These are phyloP conservation scores for Prosopocoilus inquinatus DNA, from an alignment of 2,888 invertebrate genomes.

Conservation along the genomic window DNA sequence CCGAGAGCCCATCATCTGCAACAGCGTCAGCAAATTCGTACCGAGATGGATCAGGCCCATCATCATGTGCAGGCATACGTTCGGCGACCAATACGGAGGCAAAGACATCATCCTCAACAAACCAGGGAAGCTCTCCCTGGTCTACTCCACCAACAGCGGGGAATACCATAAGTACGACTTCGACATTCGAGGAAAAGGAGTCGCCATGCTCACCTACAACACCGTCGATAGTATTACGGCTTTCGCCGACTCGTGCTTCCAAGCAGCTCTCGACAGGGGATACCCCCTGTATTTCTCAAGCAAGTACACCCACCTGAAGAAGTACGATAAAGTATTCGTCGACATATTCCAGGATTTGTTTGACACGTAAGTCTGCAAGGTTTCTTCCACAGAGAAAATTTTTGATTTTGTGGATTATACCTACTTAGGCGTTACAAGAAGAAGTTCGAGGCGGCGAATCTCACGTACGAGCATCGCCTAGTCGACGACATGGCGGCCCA, in stretches of 20 bases:
- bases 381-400: background rate
- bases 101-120: slow-evolving; percentile 68
- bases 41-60: slow-evolving; percentile 83
- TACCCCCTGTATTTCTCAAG: slow-evolving; percentile 84
- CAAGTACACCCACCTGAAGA: slow-evolving; percentile 82
- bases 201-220: slow-evolving; percentile 84
- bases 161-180: slow-evolving; percentile 58
- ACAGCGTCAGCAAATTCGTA: slow-evolving; percentile 75
- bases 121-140: slow-evolving; percentile 62
- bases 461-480: slow-evolving; percentile 84
- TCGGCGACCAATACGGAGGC: slow-evolving; percentile 85
- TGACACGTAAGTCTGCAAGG: slow-evolving; percentile 60
- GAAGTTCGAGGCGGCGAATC: slow-evolving; percentile 67
- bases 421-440: slow-evolving; percentile 70
- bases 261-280: slow-evolving; percentile 76
- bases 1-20: slow-evolving; percentile 81
- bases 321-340: slow-evolving; percentile 83
- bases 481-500: slow-evolving; percentile 90
- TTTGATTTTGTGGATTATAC: slow-evolving; percentile 20
- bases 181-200: slow-evolving; percentile 68
- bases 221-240: slow-evolving; percentile 76
- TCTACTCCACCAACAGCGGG: slow-evolving; percentile 62
- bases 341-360: slow-evolving; percentile 84
- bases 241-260: slow-evolving; percentile 83
- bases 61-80: slow-evolving; percentile 81